A percentile compares a stretch with the other conserved stretches of the same genome.
These are phyloP conservation scores for Loripinus fragilis DNA, from an alignment of 2,888 invertebrate species.

Conservation along the genomic window DNA sequence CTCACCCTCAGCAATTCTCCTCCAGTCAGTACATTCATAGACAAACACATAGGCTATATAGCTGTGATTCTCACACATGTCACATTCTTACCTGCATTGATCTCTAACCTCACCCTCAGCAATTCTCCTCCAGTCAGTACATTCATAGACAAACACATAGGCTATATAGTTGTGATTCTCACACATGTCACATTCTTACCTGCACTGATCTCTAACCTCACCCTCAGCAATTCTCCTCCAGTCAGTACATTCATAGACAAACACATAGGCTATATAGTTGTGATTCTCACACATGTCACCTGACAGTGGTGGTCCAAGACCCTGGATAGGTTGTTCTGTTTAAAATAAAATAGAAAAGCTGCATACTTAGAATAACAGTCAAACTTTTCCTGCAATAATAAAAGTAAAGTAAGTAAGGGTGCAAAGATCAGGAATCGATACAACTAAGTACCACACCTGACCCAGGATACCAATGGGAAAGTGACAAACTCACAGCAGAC, in stretches of 20 bases:
- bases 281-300: background rate
- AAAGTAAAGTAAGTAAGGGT: no score
- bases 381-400: no score
- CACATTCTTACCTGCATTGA: background rate
- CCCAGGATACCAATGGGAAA: no score
- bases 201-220: background rate
- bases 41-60: constrained; percentile 13
- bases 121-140: constrained; percentile 3
- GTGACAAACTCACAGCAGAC: no score
- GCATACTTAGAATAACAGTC: no score
- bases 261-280: constrained; percentile 15
- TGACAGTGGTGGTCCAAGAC: background rate
- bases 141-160: constrained; percentile 8
- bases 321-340: background rate
- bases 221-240: background rate
- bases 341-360: background rate
- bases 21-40: constrained; percentile 7
- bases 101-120: background rate
- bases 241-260: constrained; percentile 7
- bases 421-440: no score
- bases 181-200: background rate
- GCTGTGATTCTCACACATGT: constrained; percentile 1
- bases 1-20: background rate
- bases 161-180: constrained; percentile 11
- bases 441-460: no score